Percentiles rank a stretch among this genome's conserved stretches.
These are phyloP conservation scores for Tachina fera DNA, from an alignment of 2,888 invertebrate species.

Conservation along the genomic window DNA sequence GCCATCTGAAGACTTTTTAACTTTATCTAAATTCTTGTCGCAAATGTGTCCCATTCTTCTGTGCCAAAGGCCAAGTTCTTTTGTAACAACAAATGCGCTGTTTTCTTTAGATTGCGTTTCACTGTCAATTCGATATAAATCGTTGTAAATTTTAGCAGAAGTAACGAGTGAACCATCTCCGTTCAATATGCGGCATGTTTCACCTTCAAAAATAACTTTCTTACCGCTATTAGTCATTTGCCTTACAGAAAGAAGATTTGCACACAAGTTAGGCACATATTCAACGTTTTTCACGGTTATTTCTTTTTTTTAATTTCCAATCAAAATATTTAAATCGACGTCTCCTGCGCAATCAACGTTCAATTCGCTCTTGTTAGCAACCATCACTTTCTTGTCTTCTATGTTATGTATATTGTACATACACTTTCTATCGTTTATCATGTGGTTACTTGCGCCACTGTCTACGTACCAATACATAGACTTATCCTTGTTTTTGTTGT, in stretches of 20 bases:
- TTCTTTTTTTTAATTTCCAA: constrained; percentile 7
- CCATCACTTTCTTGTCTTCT: background rate
- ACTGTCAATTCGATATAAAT: no score
- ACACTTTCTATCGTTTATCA: no score
- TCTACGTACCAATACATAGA: no score
- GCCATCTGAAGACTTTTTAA: constrained; percentile 34
- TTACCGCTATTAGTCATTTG: constrained; percentile 60
- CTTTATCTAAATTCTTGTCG: constrained; percentile 53
- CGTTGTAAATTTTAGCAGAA: no score
- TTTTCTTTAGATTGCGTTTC: no score
- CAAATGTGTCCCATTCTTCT: constrained; percentile 72
- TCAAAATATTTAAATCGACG: no score
- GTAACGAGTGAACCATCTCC: no score
- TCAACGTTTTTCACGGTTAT: constrained; percentile 62
- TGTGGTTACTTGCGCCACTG: no score
- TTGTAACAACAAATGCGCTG: no score
- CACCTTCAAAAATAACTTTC: constrained; percentile 70
- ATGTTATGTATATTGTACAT: no score
- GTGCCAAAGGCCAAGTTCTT: no score
- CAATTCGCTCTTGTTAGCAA: background rate
- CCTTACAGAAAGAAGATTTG: constrained; percentile 33
- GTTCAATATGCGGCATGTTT: constrained; percentile 67
- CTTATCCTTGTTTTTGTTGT: no score
- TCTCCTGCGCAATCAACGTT: background rate
- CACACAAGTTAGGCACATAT: constrained; percentile 64